Base-by-base conservation (phyloP, 35 echinoderm and acorn worm genomes). In the Stichopus chloronotus region DNA sequence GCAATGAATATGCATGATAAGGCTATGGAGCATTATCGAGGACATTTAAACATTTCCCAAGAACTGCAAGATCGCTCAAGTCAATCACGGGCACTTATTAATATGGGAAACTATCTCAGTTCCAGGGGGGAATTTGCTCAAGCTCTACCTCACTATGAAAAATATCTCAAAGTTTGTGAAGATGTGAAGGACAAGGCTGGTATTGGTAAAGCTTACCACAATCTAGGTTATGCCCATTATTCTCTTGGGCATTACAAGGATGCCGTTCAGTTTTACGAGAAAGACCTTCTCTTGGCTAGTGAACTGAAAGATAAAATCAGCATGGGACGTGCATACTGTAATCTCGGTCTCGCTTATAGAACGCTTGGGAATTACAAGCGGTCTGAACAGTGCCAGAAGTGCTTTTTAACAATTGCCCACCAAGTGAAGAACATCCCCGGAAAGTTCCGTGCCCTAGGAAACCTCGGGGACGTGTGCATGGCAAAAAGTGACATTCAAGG, bases 381-480 rank as follows among this genome's bases (percentile, higher is more conserved):
- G 56, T 95, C 97, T 8, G 90, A 93, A 59, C 95, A 99, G 59
- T 99, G 97, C 61, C 97, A 99, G 92, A 99, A 99, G 90, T 99
- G 94, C 57, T 99, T 99, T 74, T 71, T 99, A 56, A 99, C 94
- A 6, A 99, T 99, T 55, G 95, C 97, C 16, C 97, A 96, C 55
- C 97, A 95, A 74, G 92, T 99, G 92, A 99, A 99, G 84, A 99
- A 99, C 77, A 90, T 93, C 25, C 93, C 91, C 9, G 97, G 97
- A 24, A 96, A 99, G 60, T 99, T 99, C 79, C 94, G 97, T 87
- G 97, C 97, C 88, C 86, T 99, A 58, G 97, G 97, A 22, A 99
- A 99, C 78, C 94, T 99, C 16, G 97, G 97, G 19, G 97, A 99
- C 65, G 96, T 99, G 12, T 99, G 78, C 63, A 96, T 99, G 97